These are phyloP conservation scores for Xanthia icteritia DNA, from an alignment of 2,888 invertebrate species.

Conservation along the genomic window DNA sequence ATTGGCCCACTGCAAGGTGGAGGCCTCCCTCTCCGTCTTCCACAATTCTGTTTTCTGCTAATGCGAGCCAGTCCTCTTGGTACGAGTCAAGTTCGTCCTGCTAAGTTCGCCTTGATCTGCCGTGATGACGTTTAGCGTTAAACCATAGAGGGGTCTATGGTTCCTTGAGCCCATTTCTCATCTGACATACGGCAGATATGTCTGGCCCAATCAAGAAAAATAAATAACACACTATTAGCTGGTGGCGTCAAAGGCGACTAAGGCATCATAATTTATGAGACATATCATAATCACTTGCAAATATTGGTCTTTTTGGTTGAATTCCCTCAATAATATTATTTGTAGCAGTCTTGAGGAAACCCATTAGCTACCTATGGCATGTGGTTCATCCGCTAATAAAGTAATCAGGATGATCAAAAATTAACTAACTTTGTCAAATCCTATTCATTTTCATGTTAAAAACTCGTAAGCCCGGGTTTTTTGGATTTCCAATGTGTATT, in stretches of 20 bases:
- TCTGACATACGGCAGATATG: too few relatives aligned
- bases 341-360: neutral
- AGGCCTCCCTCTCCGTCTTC: neutral
- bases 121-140: neutral
- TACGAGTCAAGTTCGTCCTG: neutral
- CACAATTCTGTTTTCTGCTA: neutral
- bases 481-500: too few relatives aligned
- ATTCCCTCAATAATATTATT: neutral
- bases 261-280: too few relatives aligned
- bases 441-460: too few relatives aligned
- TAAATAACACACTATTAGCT: neutral
- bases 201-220: too few relatives aligned
- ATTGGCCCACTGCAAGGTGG: too few relatives aligned
- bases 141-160: neutral
- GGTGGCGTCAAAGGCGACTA: too few relatives aligned
- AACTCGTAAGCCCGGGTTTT: too few relatives aligned
- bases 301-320: neutral
- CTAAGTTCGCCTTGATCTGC: neutral
- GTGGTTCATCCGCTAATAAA: neutral
- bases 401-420: neutral
- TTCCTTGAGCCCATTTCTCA: neutral
- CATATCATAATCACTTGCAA: neutral
- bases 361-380: too few relatives aligned
- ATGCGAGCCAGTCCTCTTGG: neutral
- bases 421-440: too few relatives aligned